Base-by-base conservation (phyloP, 1,140 invertebrate species). In the Mycetomoellerius zeteki region DNA sequence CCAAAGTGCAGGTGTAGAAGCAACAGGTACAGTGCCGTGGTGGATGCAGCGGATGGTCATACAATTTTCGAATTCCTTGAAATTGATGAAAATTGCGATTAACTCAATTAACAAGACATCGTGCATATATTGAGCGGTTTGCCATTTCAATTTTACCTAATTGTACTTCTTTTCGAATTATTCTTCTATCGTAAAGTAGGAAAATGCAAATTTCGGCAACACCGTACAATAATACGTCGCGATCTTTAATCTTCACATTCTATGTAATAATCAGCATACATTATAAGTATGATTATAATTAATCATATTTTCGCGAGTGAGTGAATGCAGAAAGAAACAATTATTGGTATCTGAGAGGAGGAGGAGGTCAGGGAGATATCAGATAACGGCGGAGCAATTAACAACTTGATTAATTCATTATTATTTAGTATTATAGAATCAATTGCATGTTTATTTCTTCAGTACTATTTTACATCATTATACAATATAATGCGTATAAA, bases 201-300 rank as follows among this genome's bases (percentile, higher is more conserved):
- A n/a, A 56, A 56, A 52, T 52, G 10, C 8, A 21, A 58, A 60
- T 27, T 10, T 60, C 10, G 21, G 10, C 10, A 24, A 24, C 4
- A 27, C 14, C 10, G 4, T 3, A n/a, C n/a, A 67, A 67, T 21
- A 21, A 37, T 37, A 7, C 12, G 6, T 33, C 30, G 33, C 30
- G 30, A 2, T 64, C 27, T 64, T 64, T 0, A 19, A 2, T 64
- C 16, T 64, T 64, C 0, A 16, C 6, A 43, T 67, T 67, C 33
- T 33, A 5, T 65, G 3, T 37, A 37, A 37, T 21, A 67, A 14
- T 67, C 0, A 14, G 50, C 0, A 33, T 7, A 7, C n/a, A n/a
- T n/a, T n/a, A n/a, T n/a, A n/a, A n/a, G n/a, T 19, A 54, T 37
- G 8, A 54, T 54, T 37, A 37, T 64, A 67, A 67, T 67, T 37